Evolutionary conservation across 2,797 vertebrate species (phyloP).

Genomic region (Siniperca obscura): DNA sequence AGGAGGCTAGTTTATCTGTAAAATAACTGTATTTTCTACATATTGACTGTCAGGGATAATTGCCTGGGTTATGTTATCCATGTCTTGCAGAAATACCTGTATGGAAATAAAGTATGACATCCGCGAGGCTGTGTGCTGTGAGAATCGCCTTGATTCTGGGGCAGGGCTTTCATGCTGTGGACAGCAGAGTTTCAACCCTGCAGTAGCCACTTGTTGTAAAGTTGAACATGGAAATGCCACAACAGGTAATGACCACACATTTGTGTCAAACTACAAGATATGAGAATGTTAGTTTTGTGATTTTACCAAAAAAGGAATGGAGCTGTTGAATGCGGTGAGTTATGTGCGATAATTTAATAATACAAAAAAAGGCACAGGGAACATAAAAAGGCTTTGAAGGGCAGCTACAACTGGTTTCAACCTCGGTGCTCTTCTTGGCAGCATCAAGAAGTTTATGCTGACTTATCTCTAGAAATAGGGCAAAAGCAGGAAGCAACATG

Average conservation of each 20-base stretch:
- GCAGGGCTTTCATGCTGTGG: constrained; percentile 37
- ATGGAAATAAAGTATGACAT: neutral
- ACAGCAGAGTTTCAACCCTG: constrained; percentile 10
- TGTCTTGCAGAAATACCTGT: constrained; percentile 29
- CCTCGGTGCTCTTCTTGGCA: neutral
- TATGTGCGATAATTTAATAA: neutral
- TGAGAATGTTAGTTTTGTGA: constrained; percentile 3
- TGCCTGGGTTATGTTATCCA: neutral
- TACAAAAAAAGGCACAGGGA: neutral
- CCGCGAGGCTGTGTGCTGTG: neutral
- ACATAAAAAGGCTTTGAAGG: neutral
- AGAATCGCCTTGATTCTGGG: neutral
- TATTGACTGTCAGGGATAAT: neutral
- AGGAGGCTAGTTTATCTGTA: neutral
- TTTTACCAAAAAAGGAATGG: neutral
- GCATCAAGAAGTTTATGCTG: neutral
- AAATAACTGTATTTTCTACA: neutral
- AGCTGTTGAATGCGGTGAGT: neutral
- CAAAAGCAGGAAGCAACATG: neutral
- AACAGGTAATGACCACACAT: constrained; percentile 27
- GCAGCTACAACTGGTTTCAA: neutral
- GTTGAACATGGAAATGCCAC: neutral
- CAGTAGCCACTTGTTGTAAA: constrained; percentile 50
- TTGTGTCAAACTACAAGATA: neutral
- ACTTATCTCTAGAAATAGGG: neutral